phyloP scores from a whole-genome alignment of 2,888 invertebrate species.

The Macroteleia sp. region DNA sequence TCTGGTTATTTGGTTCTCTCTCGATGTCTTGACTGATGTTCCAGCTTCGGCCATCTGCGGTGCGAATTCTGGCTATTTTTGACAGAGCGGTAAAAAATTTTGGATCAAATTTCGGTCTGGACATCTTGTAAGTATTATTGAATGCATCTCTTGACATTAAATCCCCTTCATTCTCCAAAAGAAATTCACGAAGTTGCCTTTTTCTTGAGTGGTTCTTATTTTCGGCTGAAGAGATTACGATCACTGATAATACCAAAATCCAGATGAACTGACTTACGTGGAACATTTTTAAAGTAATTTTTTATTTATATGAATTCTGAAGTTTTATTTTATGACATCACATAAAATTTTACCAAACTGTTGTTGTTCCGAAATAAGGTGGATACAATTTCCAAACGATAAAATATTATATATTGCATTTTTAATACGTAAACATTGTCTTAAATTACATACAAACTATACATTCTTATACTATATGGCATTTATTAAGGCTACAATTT shows the following conservation, averaged over 20 bases:
- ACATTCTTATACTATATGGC: too few relatives aligned
- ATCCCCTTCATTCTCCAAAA: constrained; percentile 7
- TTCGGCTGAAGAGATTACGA: constrained; percentile 1
- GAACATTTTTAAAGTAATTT: too few relatives aligned
- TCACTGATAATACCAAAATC: constrained; percentile 18
- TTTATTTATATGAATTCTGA: too few relatives aligned
- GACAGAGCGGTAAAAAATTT: constrained; percentile 69
- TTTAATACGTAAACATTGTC: too few relatives aligned
- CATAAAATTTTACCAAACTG: too few relatives aligned
- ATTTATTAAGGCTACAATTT: too few relatives aligned
- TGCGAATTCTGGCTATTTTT: constrained; percentile 72
- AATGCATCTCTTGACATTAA: background rate
- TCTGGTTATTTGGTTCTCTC: background rate
- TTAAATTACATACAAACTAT: too few relatives aligned
- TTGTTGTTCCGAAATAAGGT: too few relatives aligned
- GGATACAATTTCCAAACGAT: too few relatives aligned
- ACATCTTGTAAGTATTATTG: constrained; percentile 6
- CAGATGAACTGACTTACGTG: constrained; percentile 15
- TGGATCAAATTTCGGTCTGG: constrained; percentile 51
- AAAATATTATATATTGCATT: too few relatives aligned
- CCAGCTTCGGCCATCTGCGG: constrained; percentile 45
- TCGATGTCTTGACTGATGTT: background rate
- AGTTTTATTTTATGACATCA: too few relatives aligned
- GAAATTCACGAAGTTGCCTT: constrained; percentile 4
- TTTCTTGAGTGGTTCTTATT: background rate